A percentile compares a stretch with the other conserved stretches of the same genome.
These are phyloP conservation scores for Tympanuchus pallidicinctus DNA, from an alignment of 2,113 vertebrate species.

Conservation along the genomic window DNA sequence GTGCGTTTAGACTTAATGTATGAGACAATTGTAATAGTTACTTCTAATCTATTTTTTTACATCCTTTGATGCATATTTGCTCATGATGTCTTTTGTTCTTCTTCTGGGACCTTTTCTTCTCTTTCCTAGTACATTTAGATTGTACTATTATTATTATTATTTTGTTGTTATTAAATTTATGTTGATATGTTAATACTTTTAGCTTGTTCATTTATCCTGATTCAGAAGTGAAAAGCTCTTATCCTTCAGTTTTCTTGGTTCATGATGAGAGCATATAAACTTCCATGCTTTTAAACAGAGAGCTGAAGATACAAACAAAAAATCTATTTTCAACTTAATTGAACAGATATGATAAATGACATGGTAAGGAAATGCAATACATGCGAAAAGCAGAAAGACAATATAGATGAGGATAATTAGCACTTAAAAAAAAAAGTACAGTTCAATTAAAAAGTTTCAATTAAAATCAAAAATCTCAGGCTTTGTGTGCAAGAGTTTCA, in stretches of 20 bases:
- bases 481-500: accelerated
- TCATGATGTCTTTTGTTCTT: background rate
- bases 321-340: background rate
- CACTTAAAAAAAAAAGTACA: background rate
- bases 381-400: background rate
- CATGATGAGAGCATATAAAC: background rate
- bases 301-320: background rate
- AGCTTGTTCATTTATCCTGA: background rate
- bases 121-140: background rate
- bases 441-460: background rate
- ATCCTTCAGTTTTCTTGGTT: background rate
- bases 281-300: background rate
- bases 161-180: background rate
- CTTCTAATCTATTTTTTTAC: background rate
- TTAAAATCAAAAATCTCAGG: background rate
- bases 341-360: background rate
- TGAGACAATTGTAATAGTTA: background rate
- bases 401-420: background rate
- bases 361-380: background rate
- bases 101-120: background rate
- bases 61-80: background rate
- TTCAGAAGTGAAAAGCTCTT: background rate
- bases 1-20: background rate
- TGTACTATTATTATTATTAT: background rate
- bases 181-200: background rate